Conservation (phyloP, 2,888 invertebrate genomes). For the Phalangium opilio region DNA sequence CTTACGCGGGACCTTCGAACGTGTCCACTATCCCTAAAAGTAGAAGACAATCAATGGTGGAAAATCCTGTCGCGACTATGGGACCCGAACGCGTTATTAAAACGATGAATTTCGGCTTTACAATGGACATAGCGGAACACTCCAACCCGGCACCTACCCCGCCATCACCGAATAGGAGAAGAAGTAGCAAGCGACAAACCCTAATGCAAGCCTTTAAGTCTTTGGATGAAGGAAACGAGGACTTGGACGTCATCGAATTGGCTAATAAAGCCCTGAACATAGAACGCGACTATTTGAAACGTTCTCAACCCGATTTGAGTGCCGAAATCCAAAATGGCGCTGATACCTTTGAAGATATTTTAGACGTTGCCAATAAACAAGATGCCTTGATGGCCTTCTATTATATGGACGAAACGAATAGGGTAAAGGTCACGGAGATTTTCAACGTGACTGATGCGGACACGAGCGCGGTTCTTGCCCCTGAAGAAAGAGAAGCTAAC, state of each 20-base stretch:
- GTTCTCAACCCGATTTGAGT: slow-evolving; percentile 4
- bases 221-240: slow-evolving; percentile 13
- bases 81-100: slow-evolving; percentile 32
- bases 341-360: slow-evolving; percentile 41
- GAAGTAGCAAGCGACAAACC: slow-evolving; percentile 7
- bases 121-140: slow-evolving; percentile 32
- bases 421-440: slow-evolving; percentile 71
- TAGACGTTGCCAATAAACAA: slow-evolving; percentile 60
- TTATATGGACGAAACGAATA: slow-evolving; percentile 60
- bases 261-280: slow-evolving; percentile 19
- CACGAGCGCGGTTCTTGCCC: slow-evolving; percentile 22
- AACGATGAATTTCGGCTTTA: slow-evolving; percentile 45
- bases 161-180: neutral
- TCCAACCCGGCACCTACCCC: neutral
- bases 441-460: slow-evolving; percentile 70
- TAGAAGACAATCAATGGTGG: slow-evolving; percentile 16
- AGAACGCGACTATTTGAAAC: slow-evolving; percentile 16
- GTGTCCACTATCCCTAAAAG: neutral
- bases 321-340: slow-evolving; percentile 22
- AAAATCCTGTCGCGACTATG: slow-evolving; percentile 6
- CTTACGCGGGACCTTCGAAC: slow-evolving; percentile 14
- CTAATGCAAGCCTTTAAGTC: slow-evolving; percentile 12
- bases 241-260: slow-evolving; percentile 17
- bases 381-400: slow-evolving; percentile 82
- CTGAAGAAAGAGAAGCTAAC: slow-evolving; percentile 12